Evolutionary conservation across 2,888 invertebrate genomes (phyloP).

Genomic region (Phorcus lineatus): DNA sequence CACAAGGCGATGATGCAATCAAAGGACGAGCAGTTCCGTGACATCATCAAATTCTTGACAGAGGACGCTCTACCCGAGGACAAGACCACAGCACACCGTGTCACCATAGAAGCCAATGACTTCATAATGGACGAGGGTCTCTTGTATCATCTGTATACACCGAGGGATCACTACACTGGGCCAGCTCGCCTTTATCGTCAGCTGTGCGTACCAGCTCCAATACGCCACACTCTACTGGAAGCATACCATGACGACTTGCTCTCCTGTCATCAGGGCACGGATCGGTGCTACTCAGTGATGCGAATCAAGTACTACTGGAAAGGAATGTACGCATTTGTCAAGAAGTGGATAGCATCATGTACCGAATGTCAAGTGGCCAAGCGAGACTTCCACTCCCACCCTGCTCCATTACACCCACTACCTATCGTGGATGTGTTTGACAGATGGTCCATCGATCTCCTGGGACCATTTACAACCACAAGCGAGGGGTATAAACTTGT

Average conservation of each 20-base stretch:
- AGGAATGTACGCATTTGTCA: conserved; percentile 28
- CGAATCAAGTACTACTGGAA: conserved; percentile 33
- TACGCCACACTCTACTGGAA: conserved; percentile 30
- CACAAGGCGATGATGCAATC: neutral
- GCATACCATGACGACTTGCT: conserved; percentile 31
- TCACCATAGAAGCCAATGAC: neutral
- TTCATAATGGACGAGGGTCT: neutral
- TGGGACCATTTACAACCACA: conserved; percentile 24
- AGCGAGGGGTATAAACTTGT: neutral
- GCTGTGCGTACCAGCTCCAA: conserved; percentile 22
- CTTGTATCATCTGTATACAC: neutral
- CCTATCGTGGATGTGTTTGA: conserved; percentile 26
- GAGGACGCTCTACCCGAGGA: neutral
- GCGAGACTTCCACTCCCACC: neutral
- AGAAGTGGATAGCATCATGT: conserved; percentile 26
- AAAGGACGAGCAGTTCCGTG: neutral
- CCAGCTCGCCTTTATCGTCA: neutral
- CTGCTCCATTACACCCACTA: conserved; percentile 28
- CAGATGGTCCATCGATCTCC: conserved; percentile 34
- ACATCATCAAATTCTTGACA: neutral
- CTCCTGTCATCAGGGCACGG: neutral
- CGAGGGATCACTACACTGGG: neutral
- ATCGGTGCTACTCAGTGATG: conserved; percentile 20
- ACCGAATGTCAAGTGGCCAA: conserved; percentile 29
- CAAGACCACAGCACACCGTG: neutral